Base-by-base conservation (phyloP, 2,797 vertebrate species). In the Natrix natrix region DNA sequence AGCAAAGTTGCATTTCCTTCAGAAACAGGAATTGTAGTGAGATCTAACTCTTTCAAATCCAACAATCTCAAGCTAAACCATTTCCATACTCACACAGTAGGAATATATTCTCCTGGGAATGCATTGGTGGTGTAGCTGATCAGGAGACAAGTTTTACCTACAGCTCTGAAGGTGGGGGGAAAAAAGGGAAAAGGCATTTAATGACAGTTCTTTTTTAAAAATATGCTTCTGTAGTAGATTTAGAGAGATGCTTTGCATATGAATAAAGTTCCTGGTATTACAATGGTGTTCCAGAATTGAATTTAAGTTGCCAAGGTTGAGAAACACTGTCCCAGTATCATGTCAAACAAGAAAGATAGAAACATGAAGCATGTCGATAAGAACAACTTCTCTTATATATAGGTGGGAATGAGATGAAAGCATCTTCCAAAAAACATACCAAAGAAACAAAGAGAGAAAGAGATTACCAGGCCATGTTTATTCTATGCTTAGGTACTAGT, bases 101-200 rank as follows among this genome's bases (percentile, higher is more conserved):
- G 99, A 96, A 99, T 99, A 97, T 99, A 99, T 94, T 99, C 99
- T 95, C 99, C 99, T 0, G 99, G 99, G 96, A 99, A 99, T 90
- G 99, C 99, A 60, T 99, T 99, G 96, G 99, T 99, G 90, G 99
- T 99, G 52, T 99, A 99, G 97, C 98, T 99, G 98, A 99, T 99
- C 94, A 99, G 98, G 1, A 99, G 98, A 94, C 98, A 99, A 92
- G 99, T 99, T 97, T 99, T 99, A 90, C 99, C 98, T 97, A 99
- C 99, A 57, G 99, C 99, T 96, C 99, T 99, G 96, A 66, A 98
- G 28, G 37, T 43, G 43, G 26, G 95, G 90, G 94, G 93, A 90
- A 78, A 52, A 91, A 78, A 16, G 28, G 69, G 54, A 37, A 14
- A 86, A 12, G 48, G 86, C 8, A 13, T 22, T 22, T 88, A 88